Percentiles rank a stretch among this genome's conserved stretches.
Conservation (phyloP, 2,797 vertebrate genomes). For the Phataginus tricuspis region DNA sequence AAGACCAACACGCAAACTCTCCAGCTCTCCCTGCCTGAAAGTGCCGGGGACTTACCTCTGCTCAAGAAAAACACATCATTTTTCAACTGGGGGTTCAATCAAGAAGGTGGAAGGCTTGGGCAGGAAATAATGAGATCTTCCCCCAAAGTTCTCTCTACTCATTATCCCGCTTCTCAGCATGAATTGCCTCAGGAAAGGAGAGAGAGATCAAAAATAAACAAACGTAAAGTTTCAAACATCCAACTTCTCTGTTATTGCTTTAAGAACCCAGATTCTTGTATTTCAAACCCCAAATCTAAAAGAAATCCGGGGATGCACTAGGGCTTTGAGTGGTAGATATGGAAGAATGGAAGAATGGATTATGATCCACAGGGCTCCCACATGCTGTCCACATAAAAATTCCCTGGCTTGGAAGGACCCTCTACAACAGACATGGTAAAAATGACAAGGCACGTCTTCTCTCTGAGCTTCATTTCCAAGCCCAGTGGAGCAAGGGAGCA, state of each 20-base stretch:
- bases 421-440: not conserved
- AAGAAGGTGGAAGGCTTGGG: not conserved
- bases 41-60: not conserved
- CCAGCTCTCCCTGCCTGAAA: not conserved
- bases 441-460: not conserved
- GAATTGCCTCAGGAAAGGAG: constrained; percentile 15
- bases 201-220: not conserved
- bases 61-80: not conserved
- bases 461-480: not conserved
- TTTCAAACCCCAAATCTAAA: constrained; percentile 20
- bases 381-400: not conserved
- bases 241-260: not conserved
- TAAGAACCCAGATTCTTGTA: not conserved
- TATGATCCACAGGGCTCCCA: not conserved
- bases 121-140: not conserved
- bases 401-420: not conserved
- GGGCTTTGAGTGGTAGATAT: not conserved
- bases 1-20: not conserved
- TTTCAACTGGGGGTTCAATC: not conserved
- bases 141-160: not conserved
- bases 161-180: not conserved
- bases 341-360: not conserved
- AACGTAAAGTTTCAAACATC: not conserved
- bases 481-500: not conserved
- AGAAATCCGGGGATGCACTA: not conserved